These are phyloP conservation scores for Sebastiscus tertius DNA, from an alignment of 2,797 vertebrate species.

Conservation along the genomic window DNA sequence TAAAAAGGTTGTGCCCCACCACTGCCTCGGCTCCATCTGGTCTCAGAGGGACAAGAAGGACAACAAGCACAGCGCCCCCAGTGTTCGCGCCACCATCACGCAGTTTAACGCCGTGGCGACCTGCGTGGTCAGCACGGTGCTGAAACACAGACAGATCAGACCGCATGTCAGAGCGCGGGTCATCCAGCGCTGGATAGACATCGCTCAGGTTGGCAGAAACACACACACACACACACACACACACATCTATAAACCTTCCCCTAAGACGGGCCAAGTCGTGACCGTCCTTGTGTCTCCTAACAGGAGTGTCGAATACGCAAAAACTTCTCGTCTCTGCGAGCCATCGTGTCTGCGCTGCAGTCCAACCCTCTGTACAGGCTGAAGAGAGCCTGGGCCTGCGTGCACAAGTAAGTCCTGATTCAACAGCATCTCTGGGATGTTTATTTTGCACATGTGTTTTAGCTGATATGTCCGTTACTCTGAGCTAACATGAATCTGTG, in stretches of 20 bases:
- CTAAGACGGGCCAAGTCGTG: neutral
- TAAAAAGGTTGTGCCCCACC: constrained; percentile 93
- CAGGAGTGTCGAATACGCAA: constrained; percentile 97
- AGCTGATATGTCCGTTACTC: neutral
- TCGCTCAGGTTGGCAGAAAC: constrained; percentile 86
- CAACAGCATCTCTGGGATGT: neutral
- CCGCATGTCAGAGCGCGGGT: constrained; percentile 90
- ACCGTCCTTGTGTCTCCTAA: neutral
- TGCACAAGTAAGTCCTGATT: constrained; percentile 87
- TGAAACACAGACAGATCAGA: constrained; percentile 86
- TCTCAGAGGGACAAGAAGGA: constrained; percentile 93
- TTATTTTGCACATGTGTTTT: neutral
- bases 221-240: neutral
- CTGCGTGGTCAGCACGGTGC: constrained; percentile 91
- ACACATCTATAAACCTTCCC: neutral
- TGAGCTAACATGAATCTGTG: constrained; percentile 9
- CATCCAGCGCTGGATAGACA: constrained; percentile 95
- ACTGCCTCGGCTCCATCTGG: constrained; percentile 96
- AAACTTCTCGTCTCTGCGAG: constrained; percentile 96
- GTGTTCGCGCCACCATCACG: constrained; percentile 92
- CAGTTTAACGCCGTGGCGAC: constrained; percentile 92
- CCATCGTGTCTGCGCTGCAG: constrained; percentile 93
- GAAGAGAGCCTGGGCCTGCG: constrained; percentile 90
- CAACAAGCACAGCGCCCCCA: constrained; percentile 90
- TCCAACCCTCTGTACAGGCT: constrained; percentile 94